Conservation (phyloP, 2,888 invertebrate species). For the Punctoribates punctum region DNA sequence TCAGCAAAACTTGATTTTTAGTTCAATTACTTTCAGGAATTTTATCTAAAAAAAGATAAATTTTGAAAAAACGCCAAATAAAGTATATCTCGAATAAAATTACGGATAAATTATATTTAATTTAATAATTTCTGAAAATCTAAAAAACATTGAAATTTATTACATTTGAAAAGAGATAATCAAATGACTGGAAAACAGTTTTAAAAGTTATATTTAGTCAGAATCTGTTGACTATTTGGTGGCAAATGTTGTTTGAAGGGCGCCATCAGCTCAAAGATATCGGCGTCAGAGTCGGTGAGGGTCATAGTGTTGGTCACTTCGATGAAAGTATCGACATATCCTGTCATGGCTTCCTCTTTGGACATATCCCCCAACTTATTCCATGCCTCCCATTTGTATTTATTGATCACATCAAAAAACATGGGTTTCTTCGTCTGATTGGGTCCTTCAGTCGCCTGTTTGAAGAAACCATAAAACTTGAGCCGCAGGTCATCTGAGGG, state of each 20-base stretch:
- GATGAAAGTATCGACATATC: slow-evolving; percentile 86
- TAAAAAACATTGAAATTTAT: too few species aligned
- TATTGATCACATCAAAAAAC: slow-evolving; percentile 87
- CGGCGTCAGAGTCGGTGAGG: neutral
- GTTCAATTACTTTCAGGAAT: too few species aligned
- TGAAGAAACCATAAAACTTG: slow-evolving; percentile 87
- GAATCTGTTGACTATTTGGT: neutral
- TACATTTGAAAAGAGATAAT: neutral
- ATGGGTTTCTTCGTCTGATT: slow-evolving; percentile 71
- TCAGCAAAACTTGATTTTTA: too few species aligned
- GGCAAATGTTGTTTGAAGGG: neutral
- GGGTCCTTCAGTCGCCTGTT: slow-evolving; percentile 87
- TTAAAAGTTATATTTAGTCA: neutral
- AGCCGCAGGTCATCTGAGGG: slow-evolving; percentile 72
- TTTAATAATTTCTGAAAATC: too few species aligned
- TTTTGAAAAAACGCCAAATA: too few species aligned
- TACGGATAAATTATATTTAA: too few species aligned
- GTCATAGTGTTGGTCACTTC: slow-evolving; percentile 60
- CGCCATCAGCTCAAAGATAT: neutral
- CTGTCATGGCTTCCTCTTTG: slow-evolving; percentile 77
- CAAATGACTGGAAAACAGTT: neutral
- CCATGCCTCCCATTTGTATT: slow-evolving; percentile 69
- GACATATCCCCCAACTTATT: slow-evolving; percentile 74
- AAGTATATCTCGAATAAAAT: too few species aligned
- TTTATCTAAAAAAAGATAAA: too few species aligned